A percentile compares a stretch with the other conserved stretches of the same genome.
Conservation (phyloP, 2,113 vertebrate species). For the Nothoprocta pentlandii region DNA sequence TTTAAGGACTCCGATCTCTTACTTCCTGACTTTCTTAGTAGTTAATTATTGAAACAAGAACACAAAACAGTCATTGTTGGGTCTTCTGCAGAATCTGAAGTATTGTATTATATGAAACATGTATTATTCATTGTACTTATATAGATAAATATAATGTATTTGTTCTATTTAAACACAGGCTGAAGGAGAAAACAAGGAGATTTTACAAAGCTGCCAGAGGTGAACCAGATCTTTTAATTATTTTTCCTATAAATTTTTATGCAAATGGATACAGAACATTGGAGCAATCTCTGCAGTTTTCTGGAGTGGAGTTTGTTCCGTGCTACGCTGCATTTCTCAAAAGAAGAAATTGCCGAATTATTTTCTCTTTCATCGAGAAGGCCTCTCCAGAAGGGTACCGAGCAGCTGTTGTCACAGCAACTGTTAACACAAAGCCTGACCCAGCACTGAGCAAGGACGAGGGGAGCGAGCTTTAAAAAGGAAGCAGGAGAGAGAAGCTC, state of each 20-base stretch:
- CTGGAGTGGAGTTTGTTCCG: background rate
- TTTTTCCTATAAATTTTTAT: background rate
- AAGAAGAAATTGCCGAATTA: background rate
- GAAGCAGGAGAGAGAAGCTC: background rate
- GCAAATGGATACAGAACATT: background rate
- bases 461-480: background rate
- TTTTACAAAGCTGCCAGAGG: background rate
- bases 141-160: background rate
- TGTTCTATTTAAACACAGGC: background rate
- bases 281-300: background rate
- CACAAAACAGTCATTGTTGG: background rate
- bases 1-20: background rate
- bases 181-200: background rate
- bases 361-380: background rate
- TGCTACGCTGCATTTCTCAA: background rate
- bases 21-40: background rate
- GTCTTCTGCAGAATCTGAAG: background rate
- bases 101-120: background rate
- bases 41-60: background rate
- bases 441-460: background rate
- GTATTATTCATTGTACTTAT: background rate
- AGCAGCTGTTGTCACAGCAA: background rate
- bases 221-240: background rate
- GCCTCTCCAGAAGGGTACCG: background rate
- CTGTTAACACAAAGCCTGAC: constrained; percentile 6